phyloP scores from a whole-genome alignment of 2,888 invertebrate genomes.

The Chelonus formosanus region DNA sequence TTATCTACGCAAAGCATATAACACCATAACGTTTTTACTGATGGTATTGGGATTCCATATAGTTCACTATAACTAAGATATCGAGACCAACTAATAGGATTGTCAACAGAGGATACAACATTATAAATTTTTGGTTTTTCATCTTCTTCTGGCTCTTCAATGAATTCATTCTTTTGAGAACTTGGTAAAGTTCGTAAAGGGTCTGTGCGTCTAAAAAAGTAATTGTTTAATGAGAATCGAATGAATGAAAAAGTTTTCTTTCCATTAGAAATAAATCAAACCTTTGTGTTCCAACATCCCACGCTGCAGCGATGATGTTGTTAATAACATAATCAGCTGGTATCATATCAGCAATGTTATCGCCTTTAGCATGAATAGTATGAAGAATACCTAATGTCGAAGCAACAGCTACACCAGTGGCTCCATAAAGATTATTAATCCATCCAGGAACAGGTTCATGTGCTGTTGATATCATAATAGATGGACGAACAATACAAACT shows the following conservation, averaged over 20 bases:
- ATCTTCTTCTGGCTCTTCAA: constrained; percentile 18
- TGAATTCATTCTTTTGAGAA: no score
- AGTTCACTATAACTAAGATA: constrained; percentile 69
- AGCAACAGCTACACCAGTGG: constrained; percentile 69
- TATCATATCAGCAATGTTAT: constrained; percentile 72
- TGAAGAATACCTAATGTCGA: constrained; percentile 71
- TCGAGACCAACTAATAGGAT: constrained; percentile 80
- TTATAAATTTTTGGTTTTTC: constrained; percentile 79
- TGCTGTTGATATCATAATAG: constrained; percentile 67
- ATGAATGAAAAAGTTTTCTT: no score
- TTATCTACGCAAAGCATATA: constrained; percentile 70
- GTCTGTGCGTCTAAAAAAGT: no score
- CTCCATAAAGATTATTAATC: constrained; percentile 78
- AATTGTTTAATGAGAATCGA: no score
- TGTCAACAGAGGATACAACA: constrained; percentile 83
- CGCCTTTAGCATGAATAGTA: constrained; percentile 63
- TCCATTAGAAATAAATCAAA: no score
- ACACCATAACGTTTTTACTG: constrained; percentile 72
- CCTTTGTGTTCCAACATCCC: constrained; percentile 60
- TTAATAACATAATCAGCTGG: constrained; percentile 75
- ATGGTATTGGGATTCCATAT: constrained; percentile 69
- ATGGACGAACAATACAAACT: constrained; percentile 75
- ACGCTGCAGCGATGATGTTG: constrained; percentile 70
- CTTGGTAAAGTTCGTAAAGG: no score
- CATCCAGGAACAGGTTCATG: constrained; percentile 69